Evolutionary conservation across 2,113 vertebrate genomes (phyloP), one percentile per base, ranked within the genome.

Genomic region (Psammodynastes pulverulentus): DNA sequence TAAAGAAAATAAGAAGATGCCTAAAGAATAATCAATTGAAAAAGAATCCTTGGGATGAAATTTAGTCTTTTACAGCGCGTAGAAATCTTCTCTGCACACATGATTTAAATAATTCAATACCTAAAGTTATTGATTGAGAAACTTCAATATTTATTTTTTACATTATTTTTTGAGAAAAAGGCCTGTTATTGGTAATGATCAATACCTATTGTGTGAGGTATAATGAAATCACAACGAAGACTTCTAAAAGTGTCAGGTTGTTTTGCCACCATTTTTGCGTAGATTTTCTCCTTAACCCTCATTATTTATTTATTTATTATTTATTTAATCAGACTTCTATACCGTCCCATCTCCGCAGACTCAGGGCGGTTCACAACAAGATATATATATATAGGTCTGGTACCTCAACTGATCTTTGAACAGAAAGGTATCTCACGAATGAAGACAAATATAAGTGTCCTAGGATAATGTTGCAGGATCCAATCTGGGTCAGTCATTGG

Each of bases 61-160:
- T 91, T 85, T 1, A 46, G 0, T 67, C 29, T 91, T 67, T 43
- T 43, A 34, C 34, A 84, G 87, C 46, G 89, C 23, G 62, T 6
- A 51, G 15, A 26, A 88, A 24, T 90, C 48, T 92, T 89, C 62
- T 56, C 4, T 56, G 5, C 86, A 10, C 23, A 5, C 51, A 89
- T 34, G 15, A 34, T 94, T 94, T 92, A 87, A 93, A 88, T 87
- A 3, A 1, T 89, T 93, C 85, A 90, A 85, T 91, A 85, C 48
- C 51, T 43, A 91, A 89, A 91, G 17, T 19, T 92, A 13, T 86
- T 87, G 26, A 67, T 86, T 89, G 43, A 29, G 21, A 48, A 62
- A 62, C 26, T 29, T 62, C 3, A 0, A 1, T 23, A 53, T 89
- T 17, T 86, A 3, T 87, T 89, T 4, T 46, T 46, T 19, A 19